Evolutionary conservation across 2,113 vertebrate genomes (phyloP), one percentile per base, ranked within the genome.

Genomic region (Ammodytes dubius): DNA sequence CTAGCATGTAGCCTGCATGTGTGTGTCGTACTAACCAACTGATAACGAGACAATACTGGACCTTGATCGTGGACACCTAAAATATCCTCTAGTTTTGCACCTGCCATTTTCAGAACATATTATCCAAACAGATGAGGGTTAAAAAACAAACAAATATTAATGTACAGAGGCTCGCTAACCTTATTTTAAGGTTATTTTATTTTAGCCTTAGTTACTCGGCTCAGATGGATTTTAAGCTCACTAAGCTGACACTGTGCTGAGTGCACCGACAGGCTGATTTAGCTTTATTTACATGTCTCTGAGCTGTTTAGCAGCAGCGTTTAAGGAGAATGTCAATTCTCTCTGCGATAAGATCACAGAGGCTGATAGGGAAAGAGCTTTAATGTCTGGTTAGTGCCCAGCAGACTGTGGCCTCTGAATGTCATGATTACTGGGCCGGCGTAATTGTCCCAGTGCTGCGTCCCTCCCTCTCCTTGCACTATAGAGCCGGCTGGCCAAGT

Each of bases 351-450:
- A 85, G 65, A 91, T 87, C 75, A 14, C 59, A 60, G 7, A 39
- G 43, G 59, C 70, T 67, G 87, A 89, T 87, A 47, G 59, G 42
- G 72, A 79, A 71, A 66, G 70, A 79, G 82, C 81, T 92, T 88
- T 77, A 82, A 87, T 82, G 85, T 84, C 74, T 85, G 60, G 81
- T 88, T 85, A 85, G 77, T 60, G 74, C 46, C 77, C 79, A 64
- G 71, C 83, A 65, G 84, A 85, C 77, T n/a, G 73, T 84, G 82
- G 71, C 76, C 53, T 72, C 77, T 84, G 90, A 88, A 90, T 90
- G 90, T 87, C 88, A 83, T 89, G 90, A 92, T 89, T 91, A 83
- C 85, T 88, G 85, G 77, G 70, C 72, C 19, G 76, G 87, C 78
- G 85, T 91, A 91, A 91, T 88, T 85, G 90, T 90, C 87, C 89